Percentiles rank a stretch among this genome's conserved stretches.
These are phyloP conservation scores for Ectemnius lituratus DNA, from an alignment of 2,888 invertebrate species.

Conservation along the genomic window DNA sequence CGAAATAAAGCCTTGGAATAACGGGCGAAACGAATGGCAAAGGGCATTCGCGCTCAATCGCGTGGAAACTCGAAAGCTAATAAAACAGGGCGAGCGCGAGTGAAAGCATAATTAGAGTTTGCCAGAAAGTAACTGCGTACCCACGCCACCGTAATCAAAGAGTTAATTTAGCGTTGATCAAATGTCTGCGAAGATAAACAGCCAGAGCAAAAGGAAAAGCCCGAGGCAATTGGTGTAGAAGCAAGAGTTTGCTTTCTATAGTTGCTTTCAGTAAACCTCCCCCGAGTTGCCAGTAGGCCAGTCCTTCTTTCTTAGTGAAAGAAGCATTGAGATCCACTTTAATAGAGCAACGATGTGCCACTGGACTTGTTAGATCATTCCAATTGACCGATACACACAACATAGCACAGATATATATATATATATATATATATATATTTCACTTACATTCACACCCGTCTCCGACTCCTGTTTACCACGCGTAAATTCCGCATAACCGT, in stretches of 20 bases:
- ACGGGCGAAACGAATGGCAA: too few relatives aligned
- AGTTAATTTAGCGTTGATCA: constrained; percentile 2
- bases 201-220: not conserved
- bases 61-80: too few relatives aligned
- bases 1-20: too few relatives aligned
- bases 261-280: too few relatives aligned
- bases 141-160: not conserved
- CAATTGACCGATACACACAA: constrained; percentile 25
- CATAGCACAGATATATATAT: constrained; percentile 62
- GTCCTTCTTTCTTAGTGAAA: not conserved
- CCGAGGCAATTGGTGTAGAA: not conserved
- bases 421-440: constrained; percentile 69
- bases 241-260: not conserved
- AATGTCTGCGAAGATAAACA: not conserved
- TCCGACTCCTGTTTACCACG: constrained; percentile 62
- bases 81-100: too few relatives aligned
- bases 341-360: constrained; percentile 1
- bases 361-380: constrained; percentile 22
- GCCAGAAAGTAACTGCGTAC: too few relatives aligned
- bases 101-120: too few relatives aligned
- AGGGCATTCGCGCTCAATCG: too few relatives aligned
- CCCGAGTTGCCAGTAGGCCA: too few relatives aligned
- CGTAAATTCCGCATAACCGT: constrained; percentile 70
- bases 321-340: constrained; percentile 1
- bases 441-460: constrained; percentile 61